A percentile compares a stretch with the other conserved stretches of the same genome.
Conservation (phyloP, 2,888 invertebrate species). For the Polydesmus complanatus region DNA sequence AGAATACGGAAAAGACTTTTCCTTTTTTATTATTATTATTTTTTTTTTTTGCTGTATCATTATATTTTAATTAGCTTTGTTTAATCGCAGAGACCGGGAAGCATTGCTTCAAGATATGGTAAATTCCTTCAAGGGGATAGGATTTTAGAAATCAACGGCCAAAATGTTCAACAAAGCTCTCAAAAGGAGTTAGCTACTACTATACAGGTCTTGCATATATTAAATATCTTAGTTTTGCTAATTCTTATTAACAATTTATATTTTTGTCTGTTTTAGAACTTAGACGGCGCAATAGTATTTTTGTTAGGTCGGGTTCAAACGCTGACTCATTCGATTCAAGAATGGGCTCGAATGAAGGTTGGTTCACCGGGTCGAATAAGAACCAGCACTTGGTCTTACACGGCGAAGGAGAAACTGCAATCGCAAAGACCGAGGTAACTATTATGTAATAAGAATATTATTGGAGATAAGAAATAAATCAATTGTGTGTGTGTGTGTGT, state of each 20-base stretch:
- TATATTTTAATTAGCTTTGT: background rate
- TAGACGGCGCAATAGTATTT: constrained; percentile 25
- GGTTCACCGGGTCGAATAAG: constrained; percentile 18
- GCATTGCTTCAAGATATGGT: constrained; percentile 24
- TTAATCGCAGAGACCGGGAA: constrained; percentile 24
- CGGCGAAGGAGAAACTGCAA: constrained; percentile 18
- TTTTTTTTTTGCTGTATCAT: background rate
- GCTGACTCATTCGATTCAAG: constrained; percentile 23
- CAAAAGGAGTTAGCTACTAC: constrained; percentile 24
- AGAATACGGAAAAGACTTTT: too few species aligned
- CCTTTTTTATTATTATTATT: too few species aligned
- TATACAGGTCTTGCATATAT: constrained; percentile 19
- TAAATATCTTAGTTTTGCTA: background rate
- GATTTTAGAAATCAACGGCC: constrained; percentile 26
- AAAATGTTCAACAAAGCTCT: constrained; percentile 23
- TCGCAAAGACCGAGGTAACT: constrained; percentile 19
- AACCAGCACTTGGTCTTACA: constrained; percentile 19
- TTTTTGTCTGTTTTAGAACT: constrained; percentile 19
- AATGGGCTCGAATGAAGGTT: constrained; percentile 23
- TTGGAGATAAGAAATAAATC: background rate
- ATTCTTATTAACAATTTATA: background rate
- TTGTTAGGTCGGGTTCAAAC: constrained; percentile 24
- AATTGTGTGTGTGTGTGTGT: background rate
- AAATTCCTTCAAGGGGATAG: constrained; percentile 25
- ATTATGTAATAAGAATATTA: background rate